A percentile compares a stretch with the other conserved stretches of the same genome.
Evolutionary conservation across 2,113 vertebrate species (phyloP).

Genomic region (Alethe diademata): DNA sequence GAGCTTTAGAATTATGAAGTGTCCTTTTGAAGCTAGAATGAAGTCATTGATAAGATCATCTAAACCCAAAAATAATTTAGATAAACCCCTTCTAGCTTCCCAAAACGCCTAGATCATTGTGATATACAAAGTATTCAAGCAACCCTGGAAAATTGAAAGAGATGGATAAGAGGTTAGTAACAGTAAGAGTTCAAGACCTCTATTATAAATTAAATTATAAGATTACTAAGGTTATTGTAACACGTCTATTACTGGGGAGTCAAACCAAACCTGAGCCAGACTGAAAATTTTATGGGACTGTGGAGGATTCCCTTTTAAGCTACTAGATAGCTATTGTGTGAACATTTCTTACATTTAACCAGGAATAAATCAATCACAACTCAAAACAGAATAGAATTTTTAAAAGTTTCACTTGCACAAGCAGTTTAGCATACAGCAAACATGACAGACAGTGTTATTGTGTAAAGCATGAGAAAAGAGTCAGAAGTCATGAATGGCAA

Average conservation of each 20-base stretch:
- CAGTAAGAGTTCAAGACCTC: conserved; percentile 27
- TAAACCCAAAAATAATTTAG: not conserved
- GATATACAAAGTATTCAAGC: not conserved
- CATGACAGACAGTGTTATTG: not conserved
- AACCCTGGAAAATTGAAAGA: not conserved
- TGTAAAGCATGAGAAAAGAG: not conserved
- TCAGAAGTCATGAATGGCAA: not conserved
- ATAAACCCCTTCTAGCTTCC: not conserved
- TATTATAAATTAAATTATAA: not conserved
- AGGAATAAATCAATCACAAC: not conserved
- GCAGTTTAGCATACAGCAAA: not conserved
- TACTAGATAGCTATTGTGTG: not conserved
- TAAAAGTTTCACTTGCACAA: not conserved
- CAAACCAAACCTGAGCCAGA: not conserved
- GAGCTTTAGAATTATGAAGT: conserved; percentile 35
- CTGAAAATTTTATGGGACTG: not conserved
- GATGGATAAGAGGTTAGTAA: not conserved
- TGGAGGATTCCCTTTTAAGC: not conserved
- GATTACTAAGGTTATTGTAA: not conserved
- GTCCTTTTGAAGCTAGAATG: conserved; percentile 45
- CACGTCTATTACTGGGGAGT: not conserved
- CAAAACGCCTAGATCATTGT: not conserved
- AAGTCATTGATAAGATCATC: conserved; percentile 39
- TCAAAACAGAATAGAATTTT: not conserved
- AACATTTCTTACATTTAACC: not conserved